These are phyloP conservation scores for Ferdinandea cuprea DNA, from an alignment of 2,888 invertebrate genomes.

Conservation along the genomic window DNA sequence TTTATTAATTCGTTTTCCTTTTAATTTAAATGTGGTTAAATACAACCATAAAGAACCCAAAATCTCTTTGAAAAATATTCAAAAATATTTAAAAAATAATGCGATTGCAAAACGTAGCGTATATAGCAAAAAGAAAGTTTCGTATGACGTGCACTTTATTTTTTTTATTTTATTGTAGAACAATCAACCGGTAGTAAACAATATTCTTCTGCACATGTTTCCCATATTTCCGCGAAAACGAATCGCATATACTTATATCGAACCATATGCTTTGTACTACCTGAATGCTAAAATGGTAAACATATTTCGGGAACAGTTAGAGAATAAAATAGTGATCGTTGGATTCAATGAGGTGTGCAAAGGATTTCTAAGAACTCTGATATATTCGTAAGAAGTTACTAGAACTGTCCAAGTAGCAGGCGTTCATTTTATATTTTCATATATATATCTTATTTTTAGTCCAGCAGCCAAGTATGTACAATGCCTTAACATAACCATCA, in stretches of 20 bases:
- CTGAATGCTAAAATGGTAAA: slow-evolving; percentile 27
- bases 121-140: too few species aligned
- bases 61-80: too few species aligned
- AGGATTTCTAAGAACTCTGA: slow-evolving; percentile 77
- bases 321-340: slow-evolving; percentile 72
- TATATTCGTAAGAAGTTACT: slow-evolving; percentile 75
- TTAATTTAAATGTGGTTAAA: too few species aligned
- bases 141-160: too few species aligned
- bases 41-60: too few species aligned
- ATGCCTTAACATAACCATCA: slow-evolving; percentile 40
- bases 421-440: background rate
- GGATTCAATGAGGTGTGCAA: slow-evolving; percentile 78
- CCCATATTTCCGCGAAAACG: slow-evolving; percentile 45
- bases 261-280: slow-evolving; percentile 53
- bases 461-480: slow-evolving; percentile 1
- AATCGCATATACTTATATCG: background rate
- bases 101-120: too few species aligned
- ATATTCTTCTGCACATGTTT: slow-evolving; percentile 51
- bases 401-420: too few species aligned
- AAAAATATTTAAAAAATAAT: too few species aligned
- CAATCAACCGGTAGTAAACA: slow-evolving; percentile 40
- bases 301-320: slow-evolving; percentile 14
- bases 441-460: background rate
- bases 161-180: slow-evolving; percentile 11
- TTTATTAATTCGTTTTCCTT: too few species aligned